Evolutionary conservation across 2,888 invertebrate species (phyloP).

Genomic region (Eustalomyia histrio): DNA sequence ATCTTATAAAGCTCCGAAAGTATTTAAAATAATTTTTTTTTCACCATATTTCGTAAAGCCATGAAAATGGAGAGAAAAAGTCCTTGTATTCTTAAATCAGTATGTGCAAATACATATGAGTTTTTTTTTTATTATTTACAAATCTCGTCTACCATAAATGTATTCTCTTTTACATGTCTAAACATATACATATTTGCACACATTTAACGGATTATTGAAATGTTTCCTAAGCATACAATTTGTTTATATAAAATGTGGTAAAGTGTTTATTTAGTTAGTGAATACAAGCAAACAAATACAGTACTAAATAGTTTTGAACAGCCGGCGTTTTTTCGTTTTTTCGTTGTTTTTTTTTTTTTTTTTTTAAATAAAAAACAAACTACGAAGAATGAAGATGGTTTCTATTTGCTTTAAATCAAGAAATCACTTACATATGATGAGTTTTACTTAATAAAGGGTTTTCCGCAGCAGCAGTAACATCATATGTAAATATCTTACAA

Average conservation of each 20-base stretch:
- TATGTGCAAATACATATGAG: no score
- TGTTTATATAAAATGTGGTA: slow-evolving; percentile 38
- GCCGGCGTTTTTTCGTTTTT: slow-evolving; percentile 32
- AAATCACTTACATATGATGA: slow-evolving; percentile 4
- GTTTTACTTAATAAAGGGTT: slow-evolving; percentile 28
- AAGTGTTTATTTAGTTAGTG: slow-evolving; percentile 25
- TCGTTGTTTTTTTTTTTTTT: no score
- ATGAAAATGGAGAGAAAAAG: no score
- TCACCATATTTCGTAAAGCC: no score
- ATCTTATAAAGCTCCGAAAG: no score
- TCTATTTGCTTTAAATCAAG: slow-evolving; percentile 35
- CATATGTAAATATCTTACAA: slow-evolving; percentile 12
- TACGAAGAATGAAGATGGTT: slow-evolving; percentile 16
- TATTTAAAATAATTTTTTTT: no score
- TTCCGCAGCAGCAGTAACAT: slow-evolving; percentile 15
- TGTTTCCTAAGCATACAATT: slow-evolving; percentile 35
- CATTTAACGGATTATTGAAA: slow-evolving; percentile 78
- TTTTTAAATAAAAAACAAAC: neutral
- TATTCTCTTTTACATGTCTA: neutral
- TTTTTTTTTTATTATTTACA: no score
- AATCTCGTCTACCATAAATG: no score
- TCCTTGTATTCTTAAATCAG: no score
- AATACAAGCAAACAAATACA: slow-evolving; percentile 24
- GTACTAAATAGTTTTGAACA: slow-evolving; percentile 22
- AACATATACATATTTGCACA: slow-evolving; percentile 73